Evolutionary conservation across 2,113 vertebrate species (phyloP).

Genomic region (Paedocypris sp.): DNA sequence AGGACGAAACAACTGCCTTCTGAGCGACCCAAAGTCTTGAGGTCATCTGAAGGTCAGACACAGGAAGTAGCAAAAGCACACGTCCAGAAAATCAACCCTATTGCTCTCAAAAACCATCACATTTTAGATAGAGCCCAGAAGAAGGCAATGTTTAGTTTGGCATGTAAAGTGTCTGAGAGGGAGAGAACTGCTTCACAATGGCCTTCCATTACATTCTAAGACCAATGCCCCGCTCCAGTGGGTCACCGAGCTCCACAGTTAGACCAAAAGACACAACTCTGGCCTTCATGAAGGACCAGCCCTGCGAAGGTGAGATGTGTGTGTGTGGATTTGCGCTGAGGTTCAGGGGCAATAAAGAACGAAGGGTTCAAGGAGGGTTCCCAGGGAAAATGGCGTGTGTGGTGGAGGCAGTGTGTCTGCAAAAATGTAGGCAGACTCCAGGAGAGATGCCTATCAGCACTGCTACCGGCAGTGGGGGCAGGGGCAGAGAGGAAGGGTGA

Average conservation of each 20-base stretch:
- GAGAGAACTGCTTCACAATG: not conserved
- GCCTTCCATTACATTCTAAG: no score
- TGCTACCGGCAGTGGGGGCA: constrained; percentile 44
- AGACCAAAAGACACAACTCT: not conserved
- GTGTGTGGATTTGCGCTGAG: not conserved
- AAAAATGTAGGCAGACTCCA: constrained; percentile 62
- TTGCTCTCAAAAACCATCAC: no score
- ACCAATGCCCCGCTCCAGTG: not conserved
- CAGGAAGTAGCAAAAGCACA: constrained; percentile 65
- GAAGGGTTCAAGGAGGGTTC: constrained; percentile 58
- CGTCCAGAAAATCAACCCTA: no score
- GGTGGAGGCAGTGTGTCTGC: constrained; percentile 69
- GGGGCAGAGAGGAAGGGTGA: constrained; percentile 26
- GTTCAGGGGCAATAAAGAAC: constrained; percentile 39
- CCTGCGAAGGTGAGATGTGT: constrained; percentile 22
- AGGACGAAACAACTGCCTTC: constrained; percentile 60
- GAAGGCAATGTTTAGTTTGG: constrained; percentile 50
- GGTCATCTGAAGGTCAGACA: constrained; percentile 75
- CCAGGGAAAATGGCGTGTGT: constrained; percentile 60
- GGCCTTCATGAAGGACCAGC: constrained; percentile 1
- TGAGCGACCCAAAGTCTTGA: constrained; percentile 43
- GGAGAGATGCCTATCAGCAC: constrained; percentile 68
- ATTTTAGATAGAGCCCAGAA: no score
- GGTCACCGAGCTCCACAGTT: not conserved
- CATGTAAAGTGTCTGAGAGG: constrained; percentile 31